Evolutionary conservation across 2,888 invertebrate species (phyloP), one percentile per base, ranked within the genome.

Genomic region (Heteromurus nitidus): DNA sequence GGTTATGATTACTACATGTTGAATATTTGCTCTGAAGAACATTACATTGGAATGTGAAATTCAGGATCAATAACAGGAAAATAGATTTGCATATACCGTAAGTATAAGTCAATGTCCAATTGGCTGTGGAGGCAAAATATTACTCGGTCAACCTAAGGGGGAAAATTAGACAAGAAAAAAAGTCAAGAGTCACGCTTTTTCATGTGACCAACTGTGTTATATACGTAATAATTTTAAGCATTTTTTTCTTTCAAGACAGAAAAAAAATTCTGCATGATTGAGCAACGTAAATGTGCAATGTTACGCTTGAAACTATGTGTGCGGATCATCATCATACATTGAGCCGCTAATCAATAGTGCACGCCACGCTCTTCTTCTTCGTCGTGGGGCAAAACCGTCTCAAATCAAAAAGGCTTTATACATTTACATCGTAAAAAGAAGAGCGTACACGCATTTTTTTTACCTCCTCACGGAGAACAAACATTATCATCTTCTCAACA

Each of bases 21-120:
- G 26, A 55, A 26, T 24, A 55, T 30, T 62, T 62, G 62, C 31
- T 18, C 50, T 62, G 7, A 50, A 3, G 67, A 76, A 13, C n/a
- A 26, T 16, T 68, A 76, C 16, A 18, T 76, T 30, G 76, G 47
- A 50, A 74, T 69, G 44, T 50, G 64, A 65, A 65, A 55, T 16
- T 72, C 73, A 44, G 73, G 80, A 60, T 80, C 73, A 22, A 36
- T 73, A 53, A 81, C 77, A 44, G 83, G 83, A 53, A 83, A 83
- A 64, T 81, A 83, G 62, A 83, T 81, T 58, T 83, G 83, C 83
- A 83, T 83, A 69, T 81, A 80, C 72, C 83, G 67, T 50, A 80
- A 53, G 76, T 83, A 83, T 73, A 83, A 81, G 65, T 73, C 81
- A 22, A 83, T 77, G 72, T 83, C 83, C 73, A 77, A 81, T 69